These are phyloP conservation scores for Tetrao urogallus DNA, from an alignment of 2,113 vertebrate species.

Conservation along the genomic window DNA sequence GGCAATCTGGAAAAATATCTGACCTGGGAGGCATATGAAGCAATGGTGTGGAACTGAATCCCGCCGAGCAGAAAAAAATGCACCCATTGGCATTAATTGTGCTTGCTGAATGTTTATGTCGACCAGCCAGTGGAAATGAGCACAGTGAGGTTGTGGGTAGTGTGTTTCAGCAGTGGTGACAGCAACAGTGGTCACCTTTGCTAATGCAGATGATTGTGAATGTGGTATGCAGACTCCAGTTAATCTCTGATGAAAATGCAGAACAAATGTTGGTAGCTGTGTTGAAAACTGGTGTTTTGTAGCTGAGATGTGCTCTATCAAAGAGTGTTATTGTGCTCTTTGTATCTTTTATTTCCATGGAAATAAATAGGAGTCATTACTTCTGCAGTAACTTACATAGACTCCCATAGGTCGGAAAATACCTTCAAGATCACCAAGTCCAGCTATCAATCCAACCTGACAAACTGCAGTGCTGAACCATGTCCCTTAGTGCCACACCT, in stretches of 20 bases:
- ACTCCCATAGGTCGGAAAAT: not conserved
- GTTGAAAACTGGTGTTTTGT: not conserved
- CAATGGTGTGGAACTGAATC: not conserved
- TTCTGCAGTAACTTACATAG: not conserved
- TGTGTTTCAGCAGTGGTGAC: not conserved
- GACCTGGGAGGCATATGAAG: not conserved
- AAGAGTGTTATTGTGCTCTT: too few relatives aligned
- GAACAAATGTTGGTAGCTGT: not conserved
- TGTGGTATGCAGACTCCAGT: not conserved
- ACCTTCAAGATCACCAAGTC: not conserved
- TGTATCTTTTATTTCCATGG: not conserved
- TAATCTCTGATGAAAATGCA: not conserved
- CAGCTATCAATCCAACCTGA: not conserved
- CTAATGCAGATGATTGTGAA: not conserved
- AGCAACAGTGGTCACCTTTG: not conserved
- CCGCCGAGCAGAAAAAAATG: not conserved
- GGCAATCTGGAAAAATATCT: not conserved
- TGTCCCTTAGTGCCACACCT: not conserved
- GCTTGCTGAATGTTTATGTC: not conserved
- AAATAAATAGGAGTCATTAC: not conserved
- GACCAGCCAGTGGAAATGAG: not conserved
- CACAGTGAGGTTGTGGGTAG: not conserved
- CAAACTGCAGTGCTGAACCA: not conserved
- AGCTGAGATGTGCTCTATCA: not conserved
- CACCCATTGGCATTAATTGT: not conserved